Percentiles rank a stretch among this genome's conserved stretches.
These are phyloP conservation scores for Mormoops blainvillei DNA, from an alignment of 2,113 vertebrate species.

Conservation along the genomic window DNA sequence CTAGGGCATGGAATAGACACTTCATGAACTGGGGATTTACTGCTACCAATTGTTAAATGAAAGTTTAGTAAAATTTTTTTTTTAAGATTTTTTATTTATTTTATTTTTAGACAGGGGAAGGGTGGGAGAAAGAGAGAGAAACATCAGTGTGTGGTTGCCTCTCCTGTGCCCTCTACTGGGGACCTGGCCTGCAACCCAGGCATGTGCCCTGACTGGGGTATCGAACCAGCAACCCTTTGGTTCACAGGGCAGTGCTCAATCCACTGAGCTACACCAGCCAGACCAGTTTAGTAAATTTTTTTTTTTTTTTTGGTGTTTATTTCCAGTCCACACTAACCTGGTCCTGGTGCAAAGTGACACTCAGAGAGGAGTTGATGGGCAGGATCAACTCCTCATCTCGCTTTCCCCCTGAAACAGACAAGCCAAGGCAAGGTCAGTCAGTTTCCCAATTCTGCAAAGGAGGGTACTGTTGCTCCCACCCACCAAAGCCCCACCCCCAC, in stretches of 20 bases:
- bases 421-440: not conserved
- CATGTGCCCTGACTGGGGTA: too few species aligned
- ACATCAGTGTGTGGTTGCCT: too few species aligned
- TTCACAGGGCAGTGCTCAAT: too few species aligned
- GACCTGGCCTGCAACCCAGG: too few species aligned
- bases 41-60: not conserved
- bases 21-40: rapidly evolving
- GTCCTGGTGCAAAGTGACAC: slow-evolving; percentile 94
- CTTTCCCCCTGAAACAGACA: slow-evolving; percentile 89
- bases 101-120: too few species aligned
- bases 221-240: too few species aligned
- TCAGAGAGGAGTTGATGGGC: slow-evolving; percentile 96
- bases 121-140: too few species aligned
- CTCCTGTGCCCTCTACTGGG: too few species aligned
- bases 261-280: too few species aligned
- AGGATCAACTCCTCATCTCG: slow-evolving; percentile 92
- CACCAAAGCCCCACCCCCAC: not conserved
- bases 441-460: not conserved
- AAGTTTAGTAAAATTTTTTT: not conserved
- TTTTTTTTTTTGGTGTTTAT: not conserved
- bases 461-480: not conserved
- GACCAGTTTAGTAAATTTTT: too few species aligned
- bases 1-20: too few species aligned
- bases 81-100: too few species aligned
- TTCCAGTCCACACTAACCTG: slow-evolving; percentile 81